Base-by-base conservation (phyloP, 1,140 invertebrate genomes). In the Cheumatopsyche charites region DNA sequence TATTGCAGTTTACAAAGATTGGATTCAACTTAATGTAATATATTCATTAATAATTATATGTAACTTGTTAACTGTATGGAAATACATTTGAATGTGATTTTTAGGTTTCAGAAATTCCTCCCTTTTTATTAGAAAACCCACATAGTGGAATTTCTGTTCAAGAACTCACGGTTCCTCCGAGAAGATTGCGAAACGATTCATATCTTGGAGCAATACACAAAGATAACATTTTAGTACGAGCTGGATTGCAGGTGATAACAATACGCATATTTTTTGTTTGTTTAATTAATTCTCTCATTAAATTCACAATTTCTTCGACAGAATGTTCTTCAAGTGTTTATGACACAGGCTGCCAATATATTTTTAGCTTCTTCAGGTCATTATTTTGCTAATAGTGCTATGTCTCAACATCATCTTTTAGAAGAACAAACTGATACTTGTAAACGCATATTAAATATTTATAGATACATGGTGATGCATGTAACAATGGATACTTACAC, bases 381-480 rank as follows among this genome's bases (percentile, higher is more conserved):
- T 4, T 94, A 96, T 85, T 92, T 94, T 9, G 91, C 94, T 3
- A 94, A 95, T 82, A 94, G 97, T 26, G 96, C 96, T 82, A 81
- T 92, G 36, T 90, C 92, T 75, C 87, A 90, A 73, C 88, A 83
- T 78, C 84, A 86, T 68, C 75, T 86, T 17, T 82, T 96, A 5
- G 94, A 96, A 78, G 94, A 97, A 81, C 94, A 98, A 85, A 97
- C 96, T 0, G 96, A 98, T 82, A 91, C 96, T 72, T 98, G 96
- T 83, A 98, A 98, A 84, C 87, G 95, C 77, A 95, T 98, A 62
- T 85, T 98, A 23, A 98, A 98, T 82, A 96, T 98, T 75, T 98
- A 98, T 86, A 86, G 96, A 72, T 97, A 95, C 78, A 95, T 98
- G 88, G 96, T 98, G 23, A 98, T 98, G 95, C 96, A 98, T 81